Percentiles rank a stretch among this genome's conserved stretches.
Conservation (phyloP, 1,140 invertebrate genomes). For the Lamellibrachia luymesi region DNA sequence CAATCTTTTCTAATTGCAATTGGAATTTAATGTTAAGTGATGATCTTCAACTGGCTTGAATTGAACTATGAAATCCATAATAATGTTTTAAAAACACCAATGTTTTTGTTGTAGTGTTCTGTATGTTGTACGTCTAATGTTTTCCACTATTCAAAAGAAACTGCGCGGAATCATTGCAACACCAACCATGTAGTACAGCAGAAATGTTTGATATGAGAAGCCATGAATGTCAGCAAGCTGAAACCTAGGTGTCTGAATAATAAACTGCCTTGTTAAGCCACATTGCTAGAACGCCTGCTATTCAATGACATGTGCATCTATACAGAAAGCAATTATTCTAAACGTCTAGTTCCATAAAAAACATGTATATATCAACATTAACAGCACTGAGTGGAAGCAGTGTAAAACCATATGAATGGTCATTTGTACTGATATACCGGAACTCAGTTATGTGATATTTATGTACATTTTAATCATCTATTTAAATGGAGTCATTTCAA, state of each 20-base stretch:
- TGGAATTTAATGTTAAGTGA: no score
- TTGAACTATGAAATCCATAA: no score
- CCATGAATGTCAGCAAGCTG: neutral
- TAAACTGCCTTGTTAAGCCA: neutral
- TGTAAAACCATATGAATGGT: neutral
- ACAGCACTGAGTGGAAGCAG: neutral
- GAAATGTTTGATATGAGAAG: neutral
- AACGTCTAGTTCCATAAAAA: neutral
- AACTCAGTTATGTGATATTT: neutral
- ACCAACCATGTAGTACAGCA: neutral
- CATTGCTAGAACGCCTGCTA: neutral
- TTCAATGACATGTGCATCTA: neutral
- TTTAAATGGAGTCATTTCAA: no score
- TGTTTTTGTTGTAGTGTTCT: no score
- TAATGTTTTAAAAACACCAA: no score
- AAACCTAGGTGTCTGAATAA: neutral
- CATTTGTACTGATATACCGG: neutral
- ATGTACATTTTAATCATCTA: no score
- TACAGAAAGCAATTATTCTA: neutral
- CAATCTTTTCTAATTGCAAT: no score
- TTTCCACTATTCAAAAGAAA: neutral
- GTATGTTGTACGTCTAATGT: neutral
- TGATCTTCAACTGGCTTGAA: no score
- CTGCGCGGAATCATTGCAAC: neutral
- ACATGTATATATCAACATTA: neutral